Evolutionary conservation across 2,113 vertebrate species (phyloP), one percentile per base, ranked within the genome.

Genomic region (Glaucidium brasilianum): DNA sequence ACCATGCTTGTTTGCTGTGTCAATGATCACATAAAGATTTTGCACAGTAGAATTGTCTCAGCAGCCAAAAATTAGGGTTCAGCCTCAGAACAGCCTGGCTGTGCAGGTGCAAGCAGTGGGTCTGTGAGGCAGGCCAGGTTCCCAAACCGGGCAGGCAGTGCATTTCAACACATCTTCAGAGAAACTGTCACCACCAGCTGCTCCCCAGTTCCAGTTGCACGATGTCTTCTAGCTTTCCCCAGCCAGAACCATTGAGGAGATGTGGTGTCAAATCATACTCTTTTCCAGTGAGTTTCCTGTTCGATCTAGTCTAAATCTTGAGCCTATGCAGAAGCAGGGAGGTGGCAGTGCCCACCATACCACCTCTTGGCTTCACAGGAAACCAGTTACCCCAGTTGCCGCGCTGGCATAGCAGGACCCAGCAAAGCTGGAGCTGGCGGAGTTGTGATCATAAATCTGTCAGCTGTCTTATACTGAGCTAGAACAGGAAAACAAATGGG

Each of bases 71-170:
- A 66, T 29, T n/a, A 25, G 37, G 26, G 43, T 29, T 86, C 64
- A 47, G 45, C 74, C 41, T 58, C 75, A 53, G 56, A 82, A 53
- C 34, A 49, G 17, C 6, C 43, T 72, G 79, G 10, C 23, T 21
- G 23, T 47, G 21, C 39, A 79, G 83, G 27, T 67, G 39, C 4
- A 2, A 69, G 69, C 50, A 56, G 35, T 1, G 2, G n/a, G 41
- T 67, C 62, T 45, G 26, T 52, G 26, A 10, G 2, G 13, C 55
- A 52, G 4, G 1, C 29, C 3, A 2, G 34, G 13, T 50, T 76
- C 85, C 29, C 8, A 9, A 41, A 67, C 37, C 0, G 2, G 62
- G 26, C 7, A 1, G 30, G 7, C 11, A 3, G 7, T 26, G 16
- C 6, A 1, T 72, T 76, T 71, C 66, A 77, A 23, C 35, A 12